Evolutionary conservation across 2,797 vertebrate species (phyloP), one percentile per base, ranked within the genome.

Genomic region (Dermochelys coriacea): DNA sequence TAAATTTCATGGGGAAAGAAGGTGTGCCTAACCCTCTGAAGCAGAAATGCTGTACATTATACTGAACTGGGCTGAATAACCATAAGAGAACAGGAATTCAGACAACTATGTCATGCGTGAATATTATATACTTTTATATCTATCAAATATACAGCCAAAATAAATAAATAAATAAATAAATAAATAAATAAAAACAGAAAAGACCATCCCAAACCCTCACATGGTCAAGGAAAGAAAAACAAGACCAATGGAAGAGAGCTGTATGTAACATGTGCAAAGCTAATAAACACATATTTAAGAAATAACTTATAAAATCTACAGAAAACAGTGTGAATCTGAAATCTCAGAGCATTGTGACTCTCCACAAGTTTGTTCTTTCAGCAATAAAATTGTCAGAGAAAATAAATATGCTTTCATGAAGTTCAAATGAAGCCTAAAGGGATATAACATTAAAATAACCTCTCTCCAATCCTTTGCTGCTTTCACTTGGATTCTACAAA

Each of bases 341-440:
- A 86, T 27, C 68, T 12, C 54, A 82, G 41, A 87, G 18, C 51
- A 61, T 0, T 31, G 18, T 84, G 59, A 52, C 8, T 82, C 4
- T 0, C 0, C 50, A 87, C 34, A 7, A 49, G 50, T 86, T 79
- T 92, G 89, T 47, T 94, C 49, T 8, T 0, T 84, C 74, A 83
- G 74, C 49, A 87, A 78, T 86, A 81, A 89, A 93, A 91, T 34
- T 88, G 77, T 74, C 74, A 80, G 78, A 77, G 57, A 87, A 94
- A 92, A 85, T 29, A 94, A 89, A 84, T 49, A 77, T 47, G 7
- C 82, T 95, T 95, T 92, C 59, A 75, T 89, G 79, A 90, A 94
- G 86, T 95, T 94, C 85, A 87, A 31, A 87, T 86, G 52, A 89
- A 90, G 55, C 91, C 94, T 91, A 50, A 94, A 93, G 89, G 82